phyloP scores from a whole-genome alignment of 1,140 invertebrate genomes.

The Orchestia grillus region DNA sequence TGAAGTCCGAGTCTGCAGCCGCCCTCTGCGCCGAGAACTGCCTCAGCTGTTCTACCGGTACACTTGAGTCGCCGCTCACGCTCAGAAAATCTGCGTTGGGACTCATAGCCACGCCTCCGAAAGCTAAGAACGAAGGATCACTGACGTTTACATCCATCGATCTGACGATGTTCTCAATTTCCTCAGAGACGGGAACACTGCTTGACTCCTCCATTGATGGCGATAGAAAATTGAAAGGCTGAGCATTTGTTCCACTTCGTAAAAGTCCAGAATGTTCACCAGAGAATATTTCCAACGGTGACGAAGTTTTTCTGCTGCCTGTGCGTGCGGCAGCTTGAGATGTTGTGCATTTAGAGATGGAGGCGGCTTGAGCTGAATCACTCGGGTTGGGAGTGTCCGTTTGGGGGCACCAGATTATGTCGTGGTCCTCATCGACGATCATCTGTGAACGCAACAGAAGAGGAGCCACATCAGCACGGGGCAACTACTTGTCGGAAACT shows the following conservation, averaged over 20 bases:
- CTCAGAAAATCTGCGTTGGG: background rate
- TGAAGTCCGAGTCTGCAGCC: background rate
- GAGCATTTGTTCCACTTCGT: background rate
- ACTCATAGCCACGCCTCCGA: background rate
- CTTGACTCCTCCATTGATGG: background rate
- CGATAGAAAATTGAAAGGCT: background rate
- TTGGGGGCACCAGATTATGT: constrained; percentile 2
- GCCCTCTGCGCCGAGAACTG: background rate
- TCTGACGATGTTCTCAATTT: background rate
- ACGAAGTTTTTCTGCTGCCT: background rate
- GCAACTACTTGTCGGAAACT: background rate
- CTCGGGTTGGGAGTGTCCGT: background rate
- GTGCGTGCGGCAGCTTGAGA: background rate
- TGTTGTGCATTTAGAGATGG: background rate
- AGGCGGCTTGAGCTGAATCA: background rate
- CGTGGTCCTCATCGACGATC: constrained; percentile 16
- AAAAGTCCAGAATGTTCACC: background rate
- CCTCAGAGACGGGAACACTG: background rate
- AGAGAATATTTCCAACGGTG: background rate
- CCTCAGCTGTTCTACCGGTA: background rate
- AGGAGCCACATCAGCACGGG: constrained; percentile 46
- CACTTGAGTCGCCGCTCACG: background rate
- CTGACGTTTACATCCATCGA: background rate
- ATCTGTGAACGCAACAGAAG: constrained; percentile 48
- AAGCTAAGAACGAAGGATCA: background rate